Base-by-base conservation (phyloP, 2,888 invertebrate species). In the Euplagia quadripunctaria region DNA sequence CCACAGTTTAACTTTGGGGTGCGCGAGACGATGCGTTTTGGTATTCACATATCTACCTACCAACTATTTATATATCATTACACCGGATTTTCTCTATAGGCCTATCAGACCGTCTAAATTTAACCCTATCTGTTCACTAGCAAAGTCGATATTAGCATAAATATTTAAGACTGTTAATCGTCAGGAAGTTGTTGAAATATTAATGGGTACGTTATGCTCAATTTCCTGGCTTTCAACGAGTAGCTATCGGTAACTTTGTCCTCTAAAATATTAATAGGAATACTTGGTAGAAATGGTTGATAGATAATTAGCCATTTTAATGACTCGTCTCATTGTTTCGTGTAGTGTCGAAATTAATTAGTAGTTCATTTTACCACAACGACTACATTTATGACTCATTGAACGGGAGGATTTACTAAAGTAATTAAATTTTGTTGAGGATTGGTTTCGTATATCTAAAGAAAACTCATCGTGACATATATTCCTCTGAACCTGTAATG, bases 151-250 rank as follows among this genome's bases (percentile, higher is more conserved):
- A 79, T 80, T 89, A 49, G 76, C 68, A 70, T 72, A 73, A 64
- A 63, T 73, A 78, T 76, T 81, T 73, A 78, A 80, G 84, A 79
- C 82, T 84, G 89, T 89, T 93, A 93, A 94, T 93, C 92, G 91
- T 84, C 91, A 91, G 93, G 93, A 93, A 92, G 92, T 93, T 91
- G 92, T 92, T 94, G 91, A 94, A 95, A 94, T 94, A 94, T 94
- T 94, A 94, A 95, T 92, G 90, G 91, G 88, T 86, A 87, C 91
- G 93, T 94, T 94, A 94, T 94, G 94, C 94, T 92, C 94, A 95
- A 94, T 94, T 94, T 95, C 94, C 94, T 93, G 93, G 92, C 92
- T 93, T 92, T 93, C 93, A 92, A 91, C 92, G 90, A 90, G 90
- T 89, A 89, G 90, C 90, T 91, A 92, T 93, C 91, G 93, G 91